Base-by-base conservation (phyloP, 1,140 invertebrate species). In the Drepana arcuata region DNA sequence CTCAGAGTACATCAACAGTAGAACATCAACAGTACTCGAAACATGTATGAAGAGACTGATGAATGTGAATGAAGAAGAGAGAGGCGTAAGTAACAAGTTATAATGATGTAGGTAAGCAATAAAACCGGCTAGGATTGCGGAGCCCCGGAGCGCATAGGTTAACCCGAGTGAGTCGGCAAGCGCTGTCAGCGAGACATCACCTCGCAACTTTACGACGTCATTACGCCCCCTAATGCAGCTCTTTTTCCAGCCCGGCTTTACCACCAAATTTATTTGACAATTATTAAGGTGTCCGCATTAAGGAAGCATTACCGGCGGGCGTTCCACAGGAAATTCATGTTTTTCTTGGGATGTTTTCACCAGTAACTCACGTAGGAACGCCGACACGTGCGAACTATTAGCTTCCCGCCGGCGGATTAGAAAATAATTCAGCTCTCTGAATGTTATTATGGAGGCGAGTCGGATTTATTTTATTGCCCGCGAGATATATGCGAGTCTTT, bases 211-310 rank as follows among this genome's bases (percentile, higher is more conserved):
- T 80, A 80, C 69, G 66, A 69, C 65, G 63, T 75, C 72, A 67
- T 80, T 75, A 77, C 64, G 49, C 60, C 59, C 56, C 45, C 59
- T 62, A 56, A 57, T 69, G 51, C 55, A 66, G 60, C 65, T 61
- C 55, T 72, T 78, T 75, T 74, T 74, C 68, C 48, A 41, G 16
- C 35, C 26, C 49, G 45, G 61, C 50, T 55, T 64, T 55, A 56
- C 50, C 39, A 32, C 53, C 49, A 47, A 79, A 82, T 82, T 82
- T 82, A 82, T 82, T 79, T 75, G 74, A 79, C 74, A 79, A 79
- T 82, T 79, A 82, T 79, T 73, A 75, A 79, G 66, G 72, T 75
- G 72, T 73, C 67, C 68, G 71, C 64, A 78, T 78, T 81, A 77
- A 68, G 65, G 58, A 45, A 33, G 69, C 66, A 70, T 79, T 79